Evolutionary conservation across 2,888 invertebrate species (phyloP).

Genomic region (Trissolcus brochymenae): DNA sequence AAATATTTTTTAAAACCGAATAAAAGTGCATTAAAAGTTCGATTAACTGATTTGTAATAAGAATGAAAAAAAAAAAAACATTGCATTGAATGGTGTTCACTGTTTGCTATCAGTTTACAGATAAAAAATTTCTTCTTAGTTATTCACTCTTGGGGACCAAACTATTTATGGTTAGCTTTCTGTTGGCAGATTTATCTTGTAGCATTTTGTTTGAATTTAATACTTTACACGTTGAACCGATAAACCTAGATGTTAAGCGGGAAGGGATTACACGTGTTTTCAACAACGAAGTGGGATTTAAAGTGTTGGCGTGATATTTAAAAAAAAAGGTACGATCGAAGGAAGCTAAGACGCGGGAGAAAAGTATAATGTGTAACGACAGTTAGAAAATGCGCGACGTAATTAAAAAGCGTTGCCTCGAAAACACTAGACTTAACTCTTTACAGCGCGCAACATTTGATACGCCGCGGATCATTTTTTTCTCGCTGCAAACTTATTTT

Average conservation of each 20-base stretch:
- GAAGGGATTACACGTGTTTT: conserved; percentile 38
- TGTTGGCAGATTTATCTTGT: conserved; percentile 20
- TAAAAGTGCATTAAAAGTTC: too few relatives aligned
- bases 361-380: conserved; percentile 7
- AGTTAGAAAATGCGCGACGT: conserved; percentile 7
- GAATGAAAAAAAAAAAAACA: too few relatives aligned
- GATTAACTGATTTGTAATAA: too few relatives aligned
- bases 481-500: conserved; percentile 17
- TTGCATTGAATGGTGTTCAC: too few relatives aligned
- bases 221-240: conserved; percentile 32
- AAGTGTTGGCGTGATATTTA: conserved; percentile 17
- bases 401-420: conserved; percentile 24
- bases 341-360: background rate
- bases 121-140: too few relatives aligned
- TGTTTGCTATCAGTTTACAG: too few relatives aligned
- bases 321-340: conserved; percentile 13
- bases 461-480: conserved; percentile 19
- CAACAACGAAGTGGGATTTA: conserved; percentile 5
- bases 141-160: too few relatives aligned
- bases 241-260: conserved; percentile 37
- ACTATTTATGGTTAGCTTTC: too few relatives aligned
- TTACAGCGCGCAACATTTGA: conserved; percentile 22
- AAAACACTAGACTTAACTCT: conserved; percentile 7
- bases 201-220: conserved; percentile 36
- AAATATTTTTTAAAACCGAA: too few relatives aligned